phyloP scores from a whole-genome alignment of 2,888 invertebrate species.

The Drosophila trichaetosa region DNA sequence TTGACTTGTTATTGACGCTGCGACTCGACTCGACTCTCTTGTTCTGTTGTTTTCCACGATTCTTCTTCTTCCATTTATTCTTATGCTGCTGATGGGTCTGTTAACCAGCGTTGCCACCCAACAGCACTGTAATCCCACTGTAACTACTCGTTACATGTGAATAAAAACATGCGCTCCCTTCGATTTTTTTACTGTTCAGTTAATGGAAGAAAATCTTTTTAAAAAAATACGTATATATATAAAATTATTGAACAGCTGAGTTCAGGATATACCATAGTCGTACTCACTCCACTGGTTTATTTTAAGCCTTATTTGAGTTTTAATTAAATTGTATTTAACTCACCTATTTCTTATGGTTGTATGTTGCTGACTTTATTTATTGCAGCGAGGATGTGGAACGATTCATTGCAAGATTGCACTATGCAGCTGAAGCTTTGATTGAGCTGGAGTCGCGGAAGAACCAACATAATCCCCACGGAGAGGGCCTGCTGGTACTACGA shows the following conservation, averaged over 20 bases:
- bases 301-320: background rate
- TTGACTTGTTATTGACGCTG: no score
- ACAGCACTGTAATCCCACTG: no score
- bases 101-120: no score
- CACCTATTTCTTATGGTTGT: background rate
- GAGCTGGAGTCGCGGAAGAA: conserved; percentile 94
- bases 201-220: no score
- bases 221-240: no score
- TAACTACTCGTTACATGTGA: no score
- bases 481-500: conserved; percentile 96
- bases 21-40: no score
- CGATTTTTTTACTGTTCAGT: no score
- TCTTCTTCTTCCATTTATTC: no score
- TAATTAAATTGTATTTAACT: background rate
- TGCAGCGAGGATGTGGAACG: conserved; percentile 97
- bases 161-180: no score
- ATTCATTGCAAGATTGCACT: conserved; percentile 98
- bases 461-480: conserved; percentile 89
- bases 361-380: background rate
- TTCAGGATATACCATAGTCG: background rate
- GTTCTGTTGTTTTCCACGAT: no score
- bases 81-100: no score
- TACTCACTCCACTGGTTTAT: background rate
- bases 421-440: conserved; percentile 96
- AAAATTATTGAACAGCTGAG: background rate